These are phyloP conservation scores for Heliocidaris tuberculata DNA, from an alignment of 35 echinoderm and acorn worm species.

Conservation along the genomic window DNA sequence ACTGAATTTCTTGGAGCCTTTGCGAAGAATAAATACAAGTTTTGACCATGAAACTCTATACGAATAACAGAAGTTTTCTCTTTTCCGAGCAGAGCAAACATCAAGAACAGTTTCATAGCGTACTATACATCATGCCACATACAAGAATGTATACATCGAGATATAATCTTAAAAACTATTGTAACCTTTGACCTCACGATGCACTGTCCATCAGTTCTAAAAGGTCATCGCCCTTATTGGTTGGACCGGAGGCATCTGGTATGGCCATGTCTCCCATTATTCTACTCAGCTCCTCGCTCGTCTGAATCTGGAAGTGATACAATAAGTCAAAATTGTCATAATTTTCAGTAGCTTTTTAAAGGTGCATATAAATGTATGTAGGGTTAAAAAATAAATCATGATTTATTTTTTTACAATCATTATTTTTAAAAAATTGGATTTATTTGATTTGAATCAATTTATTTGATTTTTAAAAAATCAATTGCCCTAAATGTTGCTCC, in stretches of 20 bases:
- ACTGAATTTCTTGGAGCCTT: too few relatives aligned
- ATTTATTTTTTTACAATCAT: too few relatives aligned
- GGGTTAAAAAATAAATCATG: too few relatives aligned
- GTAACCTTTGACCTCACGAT: slow-evolving; percentile 30
- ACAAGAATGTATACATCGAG: background rate
- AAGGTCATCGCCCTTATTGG: slow-evolving; percentile 89
- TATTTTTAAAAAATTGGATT: too few relatives aligned
- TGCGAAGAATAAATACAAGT: too few relatives aligned
- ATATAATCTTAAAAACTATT: background rate
- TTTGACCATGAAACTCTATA: too few relatives aligned
- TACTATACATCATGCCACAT: background rate
- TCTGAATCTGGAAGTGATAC: slow-evolving; percentile 59
- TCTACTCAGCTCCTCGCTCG: slow-evolving; percentile 83
- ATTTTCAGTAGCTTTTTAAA: background rate
- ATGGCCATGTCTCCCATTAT: slow-evolving; percentile 94
- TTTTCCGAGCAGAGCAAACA: background rate
- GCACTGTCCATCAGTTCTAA: slow-evolving; percentile 91
- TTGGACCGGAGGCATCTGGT: slow-evolving; percentile 59
- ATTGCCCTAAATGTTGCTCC: too few relatives aligned
- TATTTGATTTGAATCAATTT: too few relatives aligned
- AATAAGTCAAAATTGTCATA: background rate
- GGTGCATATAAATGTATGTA: background rate
- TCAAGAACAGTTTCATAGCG: background rate
- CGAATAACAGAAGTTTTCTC: too few relatives aligned
- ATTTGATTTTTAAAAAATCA: too few relatives aligned